Evolutionary conservation across 1,140 invertebrate genomes (phyloP).

Genomic region (Calephelis virginiensis): DNA sequence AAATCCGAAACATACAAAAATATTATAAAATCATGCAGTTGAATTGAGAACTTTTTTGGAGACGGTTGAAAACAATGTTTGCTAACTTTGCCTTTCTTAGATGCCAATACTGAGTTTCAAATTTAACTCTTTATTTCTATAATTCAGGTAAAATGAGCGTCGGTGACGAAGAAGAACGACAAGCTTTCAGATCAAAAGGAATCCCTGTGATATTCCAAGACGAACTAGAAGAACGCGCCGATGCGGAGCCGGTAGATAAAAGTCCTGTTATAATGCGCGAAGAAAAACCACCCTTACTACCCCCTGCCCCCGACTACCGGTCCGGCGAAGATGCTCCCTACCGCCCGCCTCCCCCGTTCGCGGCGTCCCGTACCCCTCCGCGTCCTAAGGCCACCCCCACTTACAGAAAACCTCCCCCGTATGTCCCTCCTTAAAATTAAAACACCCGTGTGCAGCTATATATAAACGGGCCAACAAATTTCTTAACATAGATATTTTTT

Average conservation of each 20-base stretch:
- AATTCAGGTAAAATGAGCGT: conserved; percentile 75
- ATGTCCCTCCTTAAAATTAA: conserved; percentile 90
- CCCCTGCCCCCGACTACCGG: conserved; percentile 80
- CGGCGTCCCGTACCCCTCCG: conserved; percentile 84
- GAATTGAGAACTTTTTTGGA: too few relatives aligned
- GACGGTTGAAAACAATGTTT: too few relatives aligned
- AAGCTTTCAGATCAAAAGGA: conserved; percentile 92
- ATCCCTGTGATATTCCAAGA: conserved; percentile 97
- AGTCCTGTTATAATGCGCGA: conserved; percentile 95
- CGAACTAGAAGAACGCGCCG: conserved; percentile 93
- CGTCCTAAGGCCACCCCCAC: conserved; percentile 89
- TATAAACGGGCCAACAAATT: conserved; percentile 18
- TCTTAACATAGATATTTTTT: conserved; percentile 35
- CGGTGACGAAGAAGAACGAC: conserved; percentile 87
- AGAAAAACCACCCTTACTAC: conserved; percentile 92
- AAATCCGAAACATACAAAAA: too few relatives aligned
- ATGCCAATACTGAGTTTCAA: too few relatives aligned
- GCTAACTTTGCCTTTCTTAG: too few relatives aligned
- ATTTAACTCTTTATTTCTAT: too few relatives aligned
- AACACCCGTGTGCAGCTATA: conserved; percentile 3
- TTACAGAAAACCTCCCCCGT: conserved; percentile 94
- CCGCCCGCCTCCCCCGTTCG: conserved; percentile 89
- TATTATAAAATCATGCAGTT: too few relatives aligned
- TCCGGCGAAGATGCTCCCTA: conserved; percentile 81
- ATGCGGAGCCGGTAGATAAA: conserved; percentile 88